Conservation (phyloP, 2,113 vertebrate genomes). For the Sinocyclocheilus anshuiensis region DNA sequence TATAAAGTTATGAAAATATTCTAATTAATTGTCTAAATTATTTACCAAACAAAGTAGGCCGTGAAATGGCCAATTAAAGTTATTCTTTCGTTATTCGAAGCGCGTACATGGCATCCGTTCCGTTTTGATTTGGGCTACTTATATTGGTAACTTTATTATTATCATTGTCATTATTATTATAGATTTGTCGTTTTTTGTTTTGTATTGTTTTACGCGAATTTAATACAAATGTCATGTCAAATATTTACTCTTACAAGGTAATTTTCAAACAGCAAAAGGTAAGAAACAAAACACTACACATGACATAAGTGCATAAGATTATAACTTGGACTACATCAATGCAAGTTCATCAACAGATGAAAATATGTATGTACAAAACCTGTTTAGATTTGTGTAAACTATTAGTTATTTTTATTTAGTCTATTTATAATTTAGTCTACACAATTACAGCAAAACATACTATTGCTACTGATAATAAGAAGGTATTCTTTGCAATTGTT, state of each 20-base stretch:
- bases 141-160: background rate
- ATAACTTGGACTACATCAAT: background rate
- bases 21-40: background rate
- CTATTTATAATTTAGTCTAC: background rate
- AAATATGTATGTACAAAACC: background rate
- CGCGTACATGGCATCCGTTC: background rate
- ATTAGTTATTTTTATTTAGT: background rate
- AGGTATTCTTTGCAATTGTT: background rate
- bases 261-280: background rate
- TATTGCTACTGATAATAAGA: background rate
- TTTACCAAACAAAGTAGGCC: background rate
- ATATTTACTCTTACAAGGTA: background rate
- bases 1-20: background rate
- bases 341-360: background rate
- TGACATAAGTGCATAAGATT: background rate
- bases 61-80: background rate
- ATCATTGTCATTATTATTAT: background rate
- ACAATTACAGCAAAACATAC: background rate
- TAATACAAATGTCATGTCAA: background rate
- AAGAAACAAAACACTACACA: background rate
- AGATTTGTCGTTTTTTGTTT: background rate
- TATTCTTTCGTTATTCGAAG: background rate
- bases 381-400: background rate
- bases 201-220: background rate
- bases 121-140: background rate